Evolutionary conservation across 1,140 invertebrate genomes (phyloP), one percentile per base, ranked within the genome.

Genomic region (Platyscapa corneri): DNA sequence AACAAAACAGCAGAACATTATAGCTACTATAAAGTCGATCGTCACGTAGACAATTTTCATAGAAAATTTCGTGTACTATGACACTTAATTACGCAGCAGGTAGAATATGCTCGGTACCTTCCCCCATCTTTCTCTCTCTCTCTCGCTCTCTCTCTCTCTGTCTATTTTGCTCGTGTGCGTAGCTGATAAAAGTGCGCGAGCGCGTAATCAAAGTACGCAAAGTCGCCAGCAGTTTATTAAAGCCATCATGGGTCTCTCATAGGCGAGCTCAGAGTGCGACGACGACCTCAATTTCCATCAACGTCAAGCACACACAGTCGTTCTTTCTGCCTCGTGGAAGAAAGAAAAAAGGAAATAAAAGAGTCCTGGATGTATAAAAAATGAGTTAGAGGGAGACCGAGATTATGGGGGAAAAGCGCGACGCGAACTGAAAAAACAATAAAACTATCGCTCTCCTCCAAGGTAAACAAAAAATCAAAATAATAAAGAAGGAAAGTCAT

Each of bases 281-380:
- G 39, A 64, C 83, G 49, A 75, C 77, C 83, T 81, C 83, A 81
- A 80, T 85, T 85, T 85, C 83, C 77, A 85, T 85, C 83, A 85
- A 85, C 83, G 83, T 85, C 77, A 85, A n/a, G 30, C 30, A 75
- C 83, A 85, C 46, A 65, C 83, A 60, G 30, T 42, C 39, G 37
- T 74, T 74, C 53, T 76, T 83, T 83, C 30, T 42, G 20, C 56
- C 16, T 42, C 27, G 56, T 67, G 20, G 34, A 67, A 65, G 78
- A 46, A 80, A 37, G 76, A 37, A 75, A 49, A 49, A 75, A 32
- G 23, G 46, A 60, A 32, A 75, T 46, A 81, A 67, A 39, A 64
- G 70, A 39, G 10, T 65, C 20, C n/a, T 30, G 64, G 65, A 42
- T 16, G 30, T 49, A 72, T 65, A 49, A 81, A 81, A 34, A 81